Conservation (phyloP, 1,140 invertebrate genomes). For the Bombus pascuorum region DNA sequence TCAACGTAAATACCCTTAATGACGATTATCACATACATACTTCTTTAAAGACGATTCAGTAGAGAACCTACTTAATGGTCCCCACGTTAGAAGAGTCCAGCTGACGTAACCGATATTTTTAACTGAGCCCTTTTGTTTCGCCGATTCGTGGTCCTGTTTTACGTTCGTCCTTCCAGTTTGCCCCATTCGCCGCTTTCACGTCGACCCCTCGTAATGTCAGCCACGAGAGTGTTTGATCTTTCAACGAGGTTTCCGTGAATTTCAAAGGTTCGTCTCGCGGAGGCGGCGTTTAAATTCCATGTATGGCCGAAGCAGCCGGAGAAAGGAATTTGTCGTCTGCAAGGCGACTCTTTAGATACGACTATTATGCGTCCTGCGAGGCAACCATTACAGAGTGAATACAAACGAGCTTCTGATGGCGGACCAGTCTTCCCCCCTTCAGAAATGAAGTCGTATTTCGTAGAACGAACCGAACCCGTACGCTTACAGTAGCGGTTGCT, state of each 20-base stretch:
- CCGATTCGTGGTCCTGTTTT: conserved; percentile 22
- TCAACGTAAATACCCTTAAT: not conserved
- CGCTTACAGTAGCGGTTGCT: not conserved
- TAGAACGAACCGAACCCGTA: conserved; percentile 4
- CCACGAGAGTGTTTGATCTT: conserved; percentile 7
- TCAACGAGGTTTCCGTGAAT: conserved; percentile 33
- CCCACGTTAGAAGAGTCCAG: conserved; percentile 47
- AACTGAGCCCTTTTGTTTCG: conserved; percentile 59
- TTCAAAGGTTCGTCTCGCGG: conserved; percentile 28
- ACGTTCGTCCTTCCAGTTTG: conserved; percentile 21
- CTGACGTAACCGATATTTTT: conserved; percentile 70
- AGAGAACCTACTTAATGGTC: conserved; percentile 30
- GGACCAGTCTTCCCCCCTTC: not conserved
- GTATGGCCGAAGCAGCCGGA: conserved; percentile 1
- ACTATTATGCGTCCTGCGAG: conserved; percentile 52
- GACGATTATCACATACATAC: not conserved
- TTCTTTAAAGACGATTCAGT: too few species aligned
- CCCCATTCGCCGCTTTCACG: conserved; percentile 13
- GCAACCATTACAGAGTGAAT: conserved; percentile 55
- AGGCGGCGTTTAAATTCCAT: conserved; percentile 51
- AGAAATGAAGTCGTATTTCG: conserved; percentile 47
- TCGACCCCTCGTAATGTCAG: conserved; percentile 10
- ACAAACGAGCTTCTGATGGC: conserved; percentile 47
- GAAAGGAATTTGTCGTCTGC: conserved; percentile 64
- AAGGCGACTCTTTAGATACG: conserved; percentile 47